A percentile compares a stretch with the other conserved stretches of the same genome.
Evolutionary conservation across 2,888 invertebrate species (phyloP).

Genomic region (Scaptomyza tumidula): DNA sequence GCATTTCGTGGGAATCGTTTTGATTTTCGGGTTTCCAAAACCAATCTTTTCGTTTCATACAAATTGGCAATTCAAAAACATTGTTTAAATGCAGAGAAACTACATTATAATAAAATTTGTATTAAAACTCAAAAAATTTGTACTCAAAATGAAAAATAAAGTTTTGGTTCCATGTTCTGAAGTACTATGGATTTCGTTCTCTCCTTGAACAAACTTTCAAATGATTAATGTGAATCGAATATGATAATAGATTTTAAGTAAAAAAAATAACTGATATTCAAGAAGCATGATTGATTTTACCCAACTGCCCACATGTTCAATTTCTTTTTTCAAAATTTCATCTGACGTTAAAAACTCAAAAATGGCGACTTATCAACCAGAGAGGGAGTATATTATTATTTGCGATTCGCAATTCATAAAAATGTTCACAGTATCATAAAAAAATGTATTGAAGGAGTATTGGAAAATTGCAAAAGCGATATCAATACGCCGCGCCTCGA

Average conservation of each 20-base stretch:
- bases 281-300: constrained; percentile 22
- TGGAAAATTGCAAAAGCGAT: constrained; percentile 37
- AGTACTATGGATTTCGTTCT: not conserved
- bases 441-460: constrained; percentile 20
- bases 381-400: constrained; percentile 28
- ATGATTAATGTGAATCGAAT: too few species aligned
- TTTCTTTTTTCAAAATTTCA: constrained; percentile 23
- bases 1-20: constrained; percentile 16
- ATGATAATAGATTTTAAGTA: not conserved
- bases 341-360: constrained; percentile 48
- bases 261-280: too few species aligned
- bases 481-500: constrained; percentile 27
- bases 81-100: fast-evolving
- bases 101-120: too few species aligned
- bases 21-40: constrained; percentile 6
- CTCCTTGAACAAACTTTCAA: not conserved
- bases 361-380: constrained; percentile 33
- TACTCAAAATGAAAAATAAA: too few species aligned
- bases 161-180: too few species aligned
- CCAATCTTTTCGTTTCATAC: too few species aligned
- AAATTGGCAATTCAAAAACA: not conserved
- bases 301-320: constrained; percentile 40
- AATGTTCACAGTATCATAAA: constrained; percentile 60
- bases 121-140: too few species aligned
- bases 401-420: constrained; percentile 66